phyloP scores from a whole-genome alignment of 2,797 vertebrate genomes.

The Diglossa cyanea region DNA sequence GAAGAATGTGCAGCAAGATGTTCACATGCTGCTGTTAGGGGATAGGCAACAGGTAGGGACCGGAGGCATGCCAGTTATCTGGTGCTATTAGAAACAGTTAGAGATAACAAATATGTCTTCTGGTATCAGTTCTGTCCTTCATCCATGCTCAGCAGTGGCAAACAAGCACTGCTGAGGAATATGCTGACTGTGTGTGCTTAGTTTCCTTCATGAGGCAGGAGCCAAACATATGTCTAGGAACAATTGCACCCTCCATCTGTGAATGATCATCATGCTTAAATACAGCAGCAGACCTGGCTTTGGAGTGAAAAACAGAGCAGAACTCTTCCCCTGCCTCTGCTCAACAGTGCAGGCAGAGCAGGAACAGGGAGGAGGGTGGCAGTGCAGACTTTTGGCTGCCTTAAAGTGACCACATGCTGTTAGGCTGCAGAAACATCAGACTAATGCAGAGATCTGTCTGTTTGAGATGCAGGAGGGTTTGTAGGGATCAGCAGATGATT shows the following conservation, averaged over 20 bases:
- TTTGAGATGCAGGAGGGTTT: neutral
- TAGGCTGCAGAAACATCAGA: neutral
- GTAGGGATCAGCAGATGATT: neutral
- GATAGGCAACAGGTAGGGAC: neutral
- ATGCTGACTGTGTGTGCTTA: neutral
- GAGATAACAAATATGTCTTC: neutral
- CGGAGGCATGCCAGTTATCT: neutral
- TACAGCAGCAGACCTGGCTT: neutral
- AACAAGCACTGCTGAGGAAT: neutral
- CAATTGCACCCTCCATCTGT: neutral
- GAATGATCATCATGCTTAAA: neutral
- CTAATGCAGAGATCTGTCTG: neutral
- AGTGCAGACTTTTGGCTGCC: conserved; percentile 23
- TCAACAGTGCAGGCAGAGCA: neutral
- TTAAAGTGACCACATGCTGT: conserved; percentile 36
- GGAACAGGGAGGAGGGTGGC: neutral
- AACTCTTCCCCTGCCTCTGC: neutral
- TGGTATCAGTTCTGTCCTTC: neutral
- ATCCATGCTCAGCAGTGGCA: neutral
- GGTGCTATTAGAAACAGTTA: neutral
- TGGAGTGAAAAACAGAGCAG: neutral
- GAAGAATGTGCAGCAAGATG: neutral
- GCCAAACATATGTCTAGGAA: neutral
- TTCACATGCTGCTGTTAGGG: neutral
- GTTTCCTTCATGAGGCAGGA: neutral